A percentile compares a stretch with the other conserved stretches of the same genome.
Conservation (phyloP, 2,888 invertebrate genomes). For the Linnaemya vulpina region DNA sequence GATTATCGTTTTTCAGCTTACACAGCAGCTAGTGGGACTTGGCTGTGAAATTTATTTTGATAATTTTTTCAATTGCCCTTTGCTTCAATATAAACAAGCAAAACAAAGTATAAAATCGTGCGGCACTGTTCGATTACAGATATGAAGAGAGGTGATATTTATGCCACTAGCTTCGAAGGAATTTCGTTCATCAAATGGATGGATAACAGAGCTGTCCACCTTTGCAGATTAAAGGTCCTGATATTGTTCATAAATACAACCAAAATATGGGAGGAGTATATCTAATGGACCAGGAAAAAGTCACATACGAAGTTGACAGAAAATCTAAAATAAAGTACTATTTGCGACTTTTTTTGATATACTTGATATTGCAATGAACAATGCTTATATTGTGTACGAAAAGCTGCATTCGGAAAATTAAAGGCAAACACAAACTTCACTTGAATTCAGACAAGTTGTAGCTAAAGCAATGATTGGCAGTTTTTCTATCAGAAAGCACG, state of each 20-base stretch:
- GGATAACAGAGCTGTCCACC: too few species aligned
- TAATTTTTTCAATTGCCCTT: conserved; percentile 17
- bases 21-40: too few species aligned
- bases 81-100: conserved; percentile 14
- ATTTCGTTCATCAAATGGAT: too few species aligned
- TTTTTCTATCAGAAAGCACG: conserved; percentile 29
- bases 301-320: conserved; percentile 53
- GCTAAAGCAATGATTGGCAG: conserved; percentile 42
- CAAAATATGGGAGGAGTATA: conserved; percentile 20
- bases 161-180: too few species aligned
- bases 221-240: too few species aligned
- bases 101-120: conserved; percentile 43
- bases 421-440: conserved; percentile 2
- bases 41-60: too few species aligned
- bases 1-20: too few species aligned
- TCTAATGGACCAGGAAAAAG: conserved; percentile 54
- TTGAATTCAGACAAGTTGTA: conserved; percentile 42
- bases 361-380: conserved; percentile 41
- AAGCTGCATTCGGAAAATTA: not conserved
- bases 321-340: conserved; percentile 44
- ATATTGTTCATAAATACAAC: too few species aligned
- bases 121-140: conserved; percentile 54
- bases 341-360: not conserved
- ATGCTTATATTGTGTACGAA: conserved; percentile 11
- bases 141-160: too few species aligned